phyloP scores from a whole-genome alignment of 2,113 vertebrate species.

The Xerus inauris region DNA sequence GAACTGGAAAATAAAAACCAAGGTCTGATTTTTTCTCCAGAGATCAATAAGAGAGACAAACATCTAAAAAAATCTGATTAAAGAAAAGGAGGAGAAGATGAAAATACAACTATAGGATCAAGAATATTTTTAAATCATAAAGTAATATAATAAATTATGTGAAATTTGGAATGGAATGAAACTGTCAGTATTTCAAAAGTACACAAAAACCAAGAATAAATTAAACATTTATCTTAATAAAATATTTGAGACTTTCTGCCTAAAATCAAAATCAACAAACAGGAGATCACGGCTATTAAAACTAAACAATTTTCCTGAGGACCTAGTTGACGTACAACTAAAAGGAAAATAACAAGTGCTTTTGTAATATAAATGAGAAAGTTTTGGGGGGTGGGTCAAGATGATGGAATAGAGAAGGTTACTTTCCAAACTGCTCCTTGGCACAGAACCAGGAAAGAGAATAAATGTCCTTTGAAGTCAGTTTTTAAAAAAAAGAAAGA shows the following conservation, averaged over 20 bases:
- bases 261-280: not conserved
- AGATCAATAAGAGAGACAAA: not conserved
- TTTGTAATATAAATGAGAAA: not conserved
- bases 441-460: too few relatives aligned
- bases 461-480: too few relatives aligned
- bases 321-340: not conserved
- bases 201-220: not conserved
- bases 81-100: not conserved
- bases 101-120: not conserved
- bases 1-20: not conserved
- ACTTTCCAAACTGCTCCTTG: too few relatives aligned
- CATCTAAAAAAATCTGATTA: not conserved
- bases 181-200: not conserved
- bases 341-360: conserved; percentile 16
- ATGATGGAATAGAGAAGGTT: too few relatives aligned
- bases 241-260: not conserved
- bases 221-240: not conserved
- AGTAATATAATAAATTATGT: not conserved
- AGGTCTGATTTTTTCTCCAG: not conserved
- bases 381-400: not conserved
- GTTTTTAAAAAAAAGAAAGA: too few relatives aligned
- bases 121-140: not conserved
- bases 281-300: not conserved
- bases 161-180: not conserved
- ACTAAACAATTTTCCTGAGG: not conserved